Conservation (phyloP, 1,140 invertebrate species). For the Elymnias hypermnestra region DNA sequence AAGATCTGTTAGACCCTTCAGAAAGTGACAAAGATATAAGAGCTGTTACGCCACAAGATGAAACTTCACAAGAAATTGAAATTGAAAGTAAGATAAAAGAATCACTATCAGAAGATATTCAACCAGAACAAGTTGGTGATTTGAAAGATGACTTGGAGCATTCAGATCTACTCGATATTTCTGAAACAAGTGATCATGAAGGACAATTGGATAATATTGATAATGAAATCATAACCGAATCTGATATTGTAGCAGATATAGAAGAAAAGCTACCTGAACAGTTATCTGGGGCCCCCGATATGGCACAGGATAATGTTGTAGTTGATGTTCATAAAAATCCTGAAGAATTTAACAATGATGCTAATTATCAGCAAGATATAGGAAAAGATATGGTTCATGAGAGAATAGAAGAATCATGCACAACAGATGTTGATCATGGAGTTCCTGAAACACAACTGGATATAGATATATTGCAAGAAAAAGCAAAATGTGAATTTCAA, state of each 20-base stretch:
- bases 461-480: conserved; percentile 5
- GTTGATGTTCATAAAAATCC: conserved; percentile 43
- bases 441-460: conserved; percentile 30
- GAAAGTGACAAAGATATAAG: conserved; percentile 57
- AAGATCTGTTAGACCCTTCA: conserved; percentile 50
- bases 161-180: conserved; percentile 4
- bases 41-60: conserved; percentile 48
- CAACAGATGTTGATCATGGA: conserved; percentile 27
- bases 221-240: conserved; percentile 30
- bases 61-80: conserved; percentile 50
- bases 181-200: conserved; percentile 10
- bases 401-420: conserved; percentile 8
- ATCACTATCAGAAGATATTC: conserved; percentile 34
- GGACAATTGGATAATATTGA: conserved; percentile 26
- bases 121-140: conserved; percentile 20
- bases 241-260: conserved; percentile 5
- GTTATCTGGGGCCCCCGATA: conserved; percentile 5
- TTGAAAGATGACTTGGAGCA: conserved; percentile 18
- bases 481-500: conserved; percentile 7
- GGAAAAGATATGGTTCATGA: neutral
- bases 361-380: conserved; percentile 12
- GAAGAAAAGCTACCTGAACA: conserved; percentile 7
- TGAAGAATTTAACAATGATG: conserved; percentile 24
- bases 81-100: conserved; percentile 49
- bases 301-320: conserved; percentile 32